Conservation (phyloP, 2,113 vertebrate genomes). For the Neotoma lepida region DNA sequence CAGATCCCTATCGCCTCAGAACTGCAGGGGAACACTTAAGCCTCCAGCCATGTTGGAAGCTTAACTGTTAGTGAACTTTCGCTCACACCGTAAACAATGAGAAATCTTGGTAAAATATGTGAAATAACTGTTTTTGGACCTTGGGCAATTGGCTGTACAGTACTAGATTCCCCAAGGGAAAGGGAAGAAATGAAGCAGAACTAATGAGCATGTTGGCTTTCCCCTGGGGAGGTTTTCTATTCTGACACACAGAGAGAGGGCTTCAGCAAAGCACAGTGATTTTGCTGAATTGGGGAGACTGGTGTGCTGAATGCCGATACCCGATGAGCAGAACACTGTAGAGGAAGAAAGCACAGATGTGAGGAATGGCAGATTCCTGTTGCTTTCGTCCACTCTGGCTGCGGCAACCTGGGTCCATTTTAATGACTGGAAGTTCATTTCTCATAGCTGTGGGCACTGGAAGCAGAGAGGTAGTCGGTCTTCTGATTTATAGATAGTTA, state of each 20-base stretch:
- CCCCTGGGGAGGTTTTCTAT: background rate
- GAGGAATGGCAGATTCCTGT: background rate
- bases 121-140: conserved; percentile 33
- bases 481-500: background rate
- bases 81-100: conserved; percentile 33
- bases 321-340: background rate
- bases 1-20: conserved; percentile 41
- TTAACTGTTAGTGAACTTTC: conserved; percentile 43
- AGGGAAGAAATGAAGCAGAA: conserved; percentile 16
- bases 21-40: conserved; percentile 21
- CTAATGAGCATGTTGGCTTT: background rate
- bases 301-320: background rate
- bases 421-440: background rate
- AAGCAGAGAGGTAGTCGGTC: background rate
- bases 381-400: background rate
- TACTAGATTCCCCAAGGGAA: background rate
- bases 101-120: conserved; percentile 28
- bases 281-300: background rate
- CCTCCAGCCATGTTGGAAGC: conserved; percentile 34
- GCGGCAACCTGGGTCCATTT: background rate
- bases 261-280: background rate
- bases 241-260: no score
- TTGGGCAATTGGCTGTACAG: background rate
- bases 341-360: background rate
- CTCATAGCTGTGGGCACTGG: background rate